Conservation (phyloP, 2,888 invertebrate species). For the Punctoribates punctum region DNA sequence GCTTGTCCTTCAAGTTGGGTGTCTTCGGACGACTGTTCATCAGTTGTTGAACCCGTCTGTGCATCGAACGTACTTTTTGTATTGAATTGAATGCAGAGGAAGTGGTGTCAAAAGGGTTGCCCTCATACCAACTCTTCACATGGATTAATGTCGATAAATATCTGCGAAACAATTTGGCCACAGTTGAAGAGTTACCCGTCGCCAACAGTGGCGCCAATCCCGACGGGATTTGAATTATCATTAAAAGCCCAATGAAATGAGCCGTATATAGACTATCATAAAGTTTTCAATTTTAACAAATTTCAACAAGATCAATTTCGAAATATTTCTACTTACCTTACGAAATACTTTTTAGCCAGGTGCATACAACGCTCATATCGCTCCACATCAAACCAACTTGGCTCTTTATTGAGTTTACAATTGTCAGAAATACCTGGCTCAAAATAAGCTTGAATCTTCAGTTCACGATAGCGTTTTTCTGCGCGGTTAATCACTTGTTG, state of each 20-base stretch:
- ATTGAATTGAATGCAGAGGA: constrained; percentile 56
- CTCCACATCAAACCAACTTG: constrained; percentile 41
- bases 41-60: constrained; percentile 57
- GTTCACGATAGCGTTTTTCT: background rate
- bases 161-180: constrained; percentile 66
- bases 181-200: constrained; percentile 66
- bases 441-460: constrained; percentile 15
- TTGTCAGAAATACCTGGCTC: constrained; percentile 21
- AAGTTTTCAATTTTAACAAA: background rate
- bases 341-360: constrained; percentile 32
- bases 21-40: constrained; percentile 33
- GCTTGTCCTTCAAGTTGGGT: constrained; percentile 51
- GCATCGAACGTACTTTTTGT: constrained; percentile 55
- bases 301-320: background rate
- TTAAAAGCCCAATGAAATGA: constrained; percentile 26
- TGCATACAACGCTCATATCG: constrained; percentile 22
- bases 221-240: constrained; percentile 23
- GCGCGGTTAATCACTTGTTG: background rate
- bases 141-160: constrained; percentile 75
- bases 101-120: constrained; percentile 62
- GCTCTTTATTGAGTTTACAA: constrained; percentile 14
- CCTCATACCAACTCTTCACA: constrained; percentile 72
- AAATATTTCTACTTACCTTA: constrained; percentile 36
- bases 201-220: constrained; percentile 60
- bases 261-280: constrained; percentile 6